Evolutionary conservation across 2,797 vertebrate genomes (phyloP).

Genomic region (Phrynocephalus forsythii): DNA sequence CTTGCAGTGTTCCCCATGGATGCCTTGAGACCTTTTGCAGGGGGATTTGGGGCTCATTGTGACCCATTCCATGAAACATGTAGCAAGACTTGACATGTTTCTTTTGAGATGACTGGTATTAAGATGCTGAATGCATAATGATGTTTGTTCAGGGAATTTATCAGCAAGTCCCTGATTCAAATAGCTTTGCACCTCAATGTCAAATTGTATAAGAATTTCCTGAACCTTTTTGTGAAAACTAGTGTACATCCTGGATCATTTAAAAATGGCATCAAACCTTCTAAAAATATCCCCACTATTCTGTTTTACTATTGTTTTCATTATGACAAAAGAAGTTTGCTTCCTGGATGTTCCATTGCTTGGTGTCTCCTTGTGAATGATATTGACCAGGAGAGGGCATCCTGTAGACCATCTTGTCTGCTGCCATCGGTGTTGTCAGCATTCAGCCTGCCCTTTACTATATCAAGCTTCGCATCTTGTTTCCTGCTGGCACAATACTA

Average conservation of each 20-base stretch:
- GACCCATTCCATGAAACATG: background rate
- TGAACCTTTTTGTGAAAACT: background rate
- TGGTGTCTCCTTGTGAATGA: too few relatives aligned
- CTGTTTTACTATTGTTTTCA: too few relatives aligned
- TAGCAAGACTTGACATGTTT: background rate
- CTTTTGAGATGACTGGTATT: background rate
- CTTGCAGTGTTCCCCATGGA: background rate
- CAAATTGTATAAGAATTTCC: background rate
- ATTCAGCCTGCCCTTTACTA: too few relatives aligned
- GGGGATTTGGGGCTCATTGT: background rate
- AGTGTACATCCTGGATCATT: background rate
- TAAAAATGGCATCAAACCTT: background rate
- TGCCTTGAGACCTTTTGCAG: background rate
- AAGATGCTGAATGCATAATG: background rate
- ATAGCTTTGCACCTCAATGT: background rate
- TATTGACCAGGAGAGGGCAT: too few relatives aligned
- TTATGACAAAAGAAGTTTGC: too few relatives aligned
- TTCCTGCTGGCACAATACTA: too few relatives aligned
- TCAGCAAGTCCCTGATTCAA: background rate
- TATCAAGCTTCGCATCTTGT: too few relatives aligned
- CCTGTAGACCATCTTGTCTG: too few relatives aligned
- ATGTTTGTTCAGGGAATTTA: background rate
- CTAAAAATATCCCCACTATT: background rate
- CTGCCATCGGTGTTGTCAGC: too few relatives aligned
- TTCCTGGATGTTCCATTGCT: too few relatives aligned